These are phyloP conservation scores for Heliconius charithonia DNA, from an alignment of 2,888 invertebrate species.

Conservation along the genomic window DNA sequence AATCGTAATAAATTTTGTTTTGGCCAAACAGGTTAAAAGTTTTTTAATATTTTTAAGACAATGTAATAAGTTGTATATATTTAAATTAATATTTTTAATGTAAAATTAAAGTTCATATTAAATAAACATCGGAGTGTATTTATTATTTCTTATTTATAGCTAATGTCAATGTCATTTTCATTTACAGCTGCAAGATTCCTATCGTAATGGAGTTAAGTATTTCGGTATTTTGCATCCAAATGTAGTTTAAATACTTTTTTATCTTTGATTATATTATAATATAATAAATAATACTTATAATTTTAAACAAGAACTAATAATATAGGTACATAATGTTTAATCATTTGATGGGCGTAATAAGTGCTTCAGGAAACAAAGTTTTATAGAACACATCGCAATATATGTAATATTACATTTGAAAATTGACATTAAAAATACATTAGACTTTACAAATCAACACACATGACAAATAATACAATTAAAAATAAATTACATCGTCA, in stretches of 20 bases:
- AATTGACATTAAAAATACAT: constrained; percentile 7
- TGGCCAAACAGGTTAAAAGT: neutral
- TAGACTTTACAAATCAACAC: constrained; percentile 2
- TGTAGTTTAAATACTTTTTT: neutral
- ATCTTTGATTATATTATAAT: neutral
- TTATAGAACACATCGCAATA: neutral
- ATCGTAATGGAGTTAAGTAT: neutral
- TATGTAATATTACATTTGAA: neutral
- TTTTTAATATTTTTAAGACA: neutral
- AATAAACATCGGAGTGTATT: neutral
- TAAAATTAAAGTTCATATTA: neutral
- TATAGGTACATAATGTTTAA: neutral
- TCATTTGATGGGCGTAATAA: constrained; percentile 1
- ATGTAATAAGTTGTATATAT: neutral
- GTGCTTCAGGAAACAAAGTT: neutral
- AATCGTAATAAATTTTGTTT: neutral
- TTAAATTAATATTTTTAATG: neutral
- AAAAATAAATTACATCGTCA: constrained; percentile 31
- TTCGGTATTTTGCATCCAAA: neutral
- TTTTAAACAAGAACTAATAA: neutral
- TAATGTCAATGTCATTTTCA: constrained; percentile 11
- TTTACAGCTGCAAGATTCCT: neutral
- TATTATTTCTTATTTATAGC: neutral
- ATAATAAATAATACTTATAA: neutral
- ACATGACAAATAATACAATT: constrained; percentile 11